Base-by-base conservation (phyloP, 2,797 vertebrate genomes). In the Xenopus petersii region DNA sequence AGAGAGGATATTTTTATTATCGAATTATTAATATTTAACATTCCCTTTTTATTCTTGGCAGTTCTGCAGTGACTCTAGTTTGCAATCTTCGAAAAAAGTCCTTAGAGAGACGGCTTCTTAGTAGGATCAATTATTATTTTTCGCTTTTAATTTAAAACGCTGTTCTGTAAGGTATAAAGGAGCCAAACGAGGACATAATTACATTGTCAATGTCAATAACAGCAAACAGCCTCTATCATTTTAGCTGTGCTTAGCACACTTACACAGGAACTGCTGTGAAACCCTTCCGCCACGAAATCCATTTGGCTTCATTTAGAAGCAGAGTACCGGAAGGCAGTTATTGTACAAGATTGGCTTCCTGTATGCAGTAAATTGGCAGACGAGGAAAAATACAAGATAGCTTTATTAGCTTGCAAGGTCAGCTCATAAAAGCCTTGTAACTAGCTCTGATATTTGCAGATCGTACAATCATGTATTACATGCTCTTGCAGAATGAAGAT, bases 281-380 rank as follows among this genome's bases (percentile, higher is more conserved):
- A 86, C 33, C 71, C 82, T 88, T 89, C 87, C 83, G 84, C 89
- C 86, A 84, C 83, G 83, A 79, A 68, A 85, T 87, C 89, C 89
- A 90, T 90, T 92, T 92, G 91, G 86, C 87, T 91, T 87, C 83
- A 86, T 85, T 92, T 88, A 87, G 82, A 83, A 85, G 81, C 83
- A 80, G 85, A 89, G 87, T 83, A 91, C 90, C 93, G 89, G 90
- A 93, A 92, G 91, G 89, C 82, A 88, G 90, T 90, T 86, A 88
- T 92, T 87, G 88, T 87, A 88, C 84, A 80, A 87, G 85, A 91
- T 92, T 90, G 84, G 89, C 84, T 94, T 94, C 93, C 92, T 92
- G 91, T 88, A 84, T 84, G 83, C 85, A 83, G 81, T 86, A 86
- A 89, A 86, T 89, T 87, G 88, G 85, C 88, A 86, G 89, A 82